A percentile compares a stretch with the other conserved stretches of the same genome.
Evolutionary conservation across 1,140 invertebrate genomes (phyloP).

Genomic region (Hesperophylax magnus): DNA sequence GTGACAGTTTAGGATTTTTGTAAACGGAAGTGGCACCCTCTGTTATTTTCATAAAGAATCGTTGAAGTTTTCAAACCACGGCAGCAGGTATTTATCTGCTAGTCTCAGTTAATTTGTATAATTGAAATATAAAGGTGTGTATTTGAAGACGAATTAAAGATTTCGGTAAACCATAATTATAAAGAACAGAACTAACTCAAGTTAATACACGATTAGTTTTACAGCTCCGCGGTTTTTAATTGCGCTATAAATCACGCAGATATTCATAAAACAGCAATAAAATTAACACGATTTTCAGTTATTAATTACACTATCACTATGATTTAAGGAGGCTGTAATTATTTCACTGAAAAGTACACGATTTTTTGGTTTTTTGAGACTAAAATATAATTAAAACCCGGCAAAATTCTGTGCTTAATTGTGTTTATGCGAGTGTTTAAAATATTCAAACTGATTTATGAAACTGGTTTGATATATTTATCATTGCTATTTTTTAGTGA

Average conservation of each 20-base stretch:
- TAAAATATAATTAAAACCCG: not conserved
- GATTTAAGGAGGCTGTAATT: conserved; percentile 7
- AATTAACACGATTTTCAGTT: conserved; percentile 26
- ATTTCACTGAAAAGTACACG: not conserved
- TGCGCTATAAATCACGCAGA: conserved; percentile 16
- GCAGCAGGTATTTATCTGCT: no score
- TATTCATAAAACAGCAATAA: conserved; percentile 30
- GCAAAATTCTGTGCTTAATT: not conserved
- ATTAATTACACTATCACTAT: conserved; percentile 13
- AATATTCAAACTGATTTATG: not conserved
- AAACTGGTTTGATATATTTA: not conserved
- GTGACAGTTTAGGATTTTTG: no score
- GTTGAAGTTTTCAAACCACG: no score
- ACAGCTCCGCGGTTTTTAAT: conserved; percentile 12
- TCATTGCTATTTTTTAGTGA: no score
- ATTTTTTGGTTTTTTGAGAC: conserved; percentile 13
- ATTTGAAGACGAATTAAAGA: no score
- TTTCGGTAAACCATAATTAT: not conserved
- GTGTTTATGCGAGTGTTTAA: conserved; percentile 2
- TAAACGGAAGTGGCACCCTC: no score
- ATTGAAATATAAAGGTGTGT: no score
- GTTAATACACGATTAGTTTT: conserved; percentile 31
- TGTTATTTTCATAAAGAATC: no score
- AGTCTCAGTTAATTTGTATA: no score
- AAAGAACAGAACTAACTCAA: not conserved